phyloP scores from a whole-genome alignment of 37 sponge, comb jelly and placozoan species.

The Geodia barretti region DNA sequence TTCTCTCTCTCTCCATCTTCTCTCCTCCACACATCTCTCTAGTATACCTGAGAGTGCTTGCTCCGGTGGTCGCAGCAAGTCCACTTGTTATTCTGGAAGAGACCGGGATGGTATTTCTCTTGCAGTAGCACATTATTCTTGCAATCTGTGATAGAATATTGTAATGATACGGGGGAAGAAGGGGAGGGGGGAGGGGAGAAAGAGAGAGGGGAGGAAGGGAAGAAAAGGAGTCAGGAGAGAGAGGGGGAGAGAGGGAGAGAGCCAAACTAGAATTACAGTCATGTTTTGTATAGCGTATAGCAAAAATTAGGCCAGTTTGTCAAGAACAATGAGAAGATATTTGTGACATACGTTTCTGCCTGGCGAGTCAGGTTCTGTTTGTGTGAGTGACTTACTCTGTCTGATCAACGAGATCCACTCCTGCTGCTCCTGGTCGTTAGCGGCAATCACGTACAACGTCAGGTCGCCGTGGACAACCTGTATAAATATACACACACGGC shows the following conservation, averaged over 20 bases:
- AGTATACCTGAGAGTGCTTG: constrained; percentile 72
- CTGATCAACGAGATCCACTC: constrained; percentile 72
- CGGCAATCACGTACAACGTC: constrained; percentile 75
- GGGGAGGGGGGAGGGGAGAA: constrained; percentile 4
- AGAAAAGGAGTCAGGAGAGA: not conserved
- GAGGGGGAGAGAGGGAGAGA: constrained; percentile 4
- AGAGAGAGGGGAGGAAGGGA: constrained; percentile 4
- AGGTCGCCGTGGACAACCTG: constrained; percentile 80
- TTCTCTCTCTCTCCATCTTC: not conserved
- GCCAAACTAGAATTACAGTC: too few relatives aligned
- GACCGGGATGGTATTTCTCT: constrained; percentile 74
- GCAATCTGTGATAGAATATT: constrained; percentile 46
- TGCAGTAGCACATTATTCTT: constrained; percentile 31
- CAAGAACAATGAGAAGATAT: too few relatives aligned
- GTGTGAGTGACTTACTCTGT: constrained; percentile 46
- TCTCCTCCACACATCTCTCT: not conserved
- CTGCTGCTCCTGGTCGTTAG: constrained; percentile 43
- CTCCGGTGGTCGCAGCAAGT: constrained; percentile 75
- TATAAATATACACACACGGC: constrained; percentile 9
- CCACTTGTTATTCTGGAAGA: constrained; percentile 70
- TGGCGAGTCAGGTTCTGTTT: too few relatives aligned
- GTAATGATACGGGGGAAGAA: not conserved
- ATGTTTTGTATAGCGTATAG: constrained; percentile 1
- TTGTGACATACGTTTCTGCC: too few relatives aligned
- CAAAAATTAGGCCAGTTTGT: too few relatives aligned